phyloP scores from a whole-genome alignment of 2,888 invertebrate genomes.

The Drosophila tripunctata region DNA sequence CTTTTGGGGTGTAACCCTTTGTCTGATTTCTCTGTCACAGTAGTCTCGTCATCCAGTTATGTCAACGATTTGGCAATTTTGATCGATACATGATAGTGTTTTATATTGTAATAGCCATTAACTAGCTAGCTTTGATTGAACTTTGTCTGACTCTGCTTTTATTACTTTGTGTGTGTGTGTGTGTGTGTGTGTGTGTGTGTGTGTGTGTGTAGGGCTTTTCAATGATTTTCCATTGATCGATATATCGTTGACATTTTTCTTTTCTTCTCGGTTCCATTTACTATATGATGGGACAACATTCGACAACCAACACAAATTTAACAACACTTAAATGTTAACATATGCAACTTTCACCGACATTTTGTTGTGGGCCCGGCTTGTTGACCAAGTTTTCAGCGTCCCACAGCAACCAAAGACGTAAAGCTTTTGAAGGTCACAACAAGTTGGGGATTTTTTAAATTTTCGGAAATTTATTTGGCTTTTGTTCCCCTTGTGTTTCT shows the following conservation, averaged over 20 bases:
- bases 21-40: not conserved
- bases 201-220: slow-evolving; percentile 27
- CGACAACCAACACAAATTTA: not conserved
- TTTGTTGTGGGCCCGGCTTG: not conserved
- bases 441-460: not conserved
- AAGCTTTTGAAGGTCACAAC: slow-evolving; percentile 22
- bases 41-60: slow-evolving; percentile 2
- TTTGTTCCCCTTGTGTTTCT: not conserved
- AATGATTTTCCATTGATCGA: slow-evolving; percentile 45
- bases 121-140: slow-evolving; percentile 15
- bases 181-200: slow-evolving; percentile 1
- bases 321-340: slow-evolving; percentile 5
- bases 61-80: slow-evolving; percentile 9
- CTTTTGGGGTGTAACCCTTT: not conserved
- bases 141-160: slow-evolving; percentile 11
- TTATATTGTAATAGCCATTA: not conserved
- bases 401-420: slow-evolving; percentile 2
- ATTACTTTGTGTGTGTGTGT: slow-evolving; percentile 1
- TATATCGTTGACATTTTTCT: slow-evolving; percentile 6
- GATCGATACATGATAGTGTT: not conserved
- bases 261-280: not conserved
- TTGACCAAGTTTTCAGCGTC: slow-evolving; percentile 21
- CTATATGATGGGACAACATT: not conserved
- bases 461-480: slow-evolving; percentile 1
- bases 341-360: slow-evolving; percentile 35